These are phyloP conservation scores for Lycophotia porphyrea DNA, from an alignment of 2,888 invertebrate genomes.

Conservation along the genomic window DNA sequence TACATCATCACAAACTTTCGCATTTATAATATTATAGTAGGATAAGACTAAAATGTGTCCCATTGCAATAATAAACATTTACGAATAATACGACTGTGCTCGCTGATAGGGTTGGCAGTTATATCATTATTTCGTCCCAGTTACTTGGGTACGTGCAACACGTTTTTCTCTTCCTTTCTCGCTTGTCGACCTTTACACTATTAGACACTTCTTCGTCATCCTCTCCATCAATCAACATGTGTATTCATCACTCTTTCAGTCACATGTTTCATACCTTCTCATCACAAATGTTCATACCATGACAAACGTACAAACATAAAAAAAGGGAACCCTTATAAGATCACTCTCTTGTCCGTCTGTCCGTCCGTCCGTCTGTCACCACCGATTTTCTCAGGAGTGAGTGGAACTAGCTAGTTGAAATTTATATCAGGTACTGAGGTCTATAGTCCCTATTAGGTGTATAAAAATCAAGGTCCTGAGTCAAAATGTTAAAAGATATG, in stretches of 20 bases:
- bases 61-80: not conserved
- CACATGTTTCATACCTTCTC: not conserved
- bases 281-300: not conserved
- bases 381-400: too few species aligned
- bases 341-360: too few species aligned
- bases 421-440: too few species aligned
- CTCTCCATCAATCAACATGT: not conserved
- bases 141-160: not conserved
- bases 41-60: conserved; percentile 6
- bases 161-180: not conserved
- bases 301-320: too few species aligned
- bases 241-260: not conserved
- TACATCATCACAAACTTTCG: too few species aligned
- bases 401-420: too few species aligned
- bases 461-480: too few species aligned
- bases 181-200: not conserved
- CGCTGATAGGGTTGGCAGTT: not conserved
- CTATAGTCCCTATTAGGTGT: too few species aligned
- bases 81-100: not conserved
- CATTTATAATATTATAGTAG: too few species aligned
- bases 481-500: too few species aligned
- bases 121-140: not conserved
- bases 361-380: too few species aligned
- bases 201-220: not conserved
- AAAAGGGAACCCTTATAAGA: too few species aligned